Base-by-base conservation (phyloP, 2,113 vertebrate genomes). In the Albula glossodonta region DNA sequence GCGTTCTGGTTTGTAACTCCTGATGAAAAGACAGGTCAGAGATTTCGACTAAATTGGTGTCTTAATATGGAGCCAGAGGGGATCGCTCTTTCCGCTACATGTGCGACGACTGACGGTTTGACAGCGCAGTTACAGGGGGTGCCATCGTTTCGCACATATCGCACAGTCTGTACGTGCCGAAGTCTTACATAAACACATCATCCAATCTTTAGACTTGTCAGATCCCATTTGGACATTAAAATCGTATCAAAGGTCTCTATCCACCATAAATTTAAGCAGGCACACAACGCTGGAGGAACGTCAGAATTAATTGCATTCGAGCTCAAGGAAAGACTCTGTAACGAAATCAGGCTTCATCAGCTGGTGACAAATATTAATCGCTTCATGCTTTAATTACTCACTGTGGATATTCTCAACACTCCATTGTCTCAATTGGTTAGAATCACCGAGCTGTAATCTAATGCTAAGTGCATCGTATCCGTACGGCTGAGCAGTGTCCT, bases 341-440 rank as follows among this genome's bases (percentile, higher is more conserved):
- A 85, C 78, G 60, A 51, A 81, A 81, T 85, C 84, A 81, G n/a
- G 52, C 51, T 81, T 80, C 12, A 81, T 85, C 84, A 81, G 57
- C 78, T 10, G 78, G 78, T 66, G 84, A 85, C 78, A 79, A 79
- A 60, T 80, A 85, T 85, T 85, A 85, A 85, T 85, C 84, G 79
- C 78, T 85, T 85, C 53, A 56, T 15, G 12, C 78, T 85, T 85
- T 85, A 85, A 85, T 85, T 85, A 57, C 78, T 81, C 56, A 13
- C 78, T 80, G 78, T 80, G 84, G 80, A 53, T 80, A 51, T 85
- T 80, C 78, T 25, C 17, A n/a, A 15, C 56, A 51, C 78, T 79
- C 19, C 9, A 49, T 49, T 85, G 84, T 81, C 84, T 50, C 48
- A 85, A 12, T 57, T 57, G 49, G 78, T 85, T 85, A 85, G 56